Conservation (phyloP, 2,113 vertebrate species). For the Trochalopteron elliotii region DNA sequence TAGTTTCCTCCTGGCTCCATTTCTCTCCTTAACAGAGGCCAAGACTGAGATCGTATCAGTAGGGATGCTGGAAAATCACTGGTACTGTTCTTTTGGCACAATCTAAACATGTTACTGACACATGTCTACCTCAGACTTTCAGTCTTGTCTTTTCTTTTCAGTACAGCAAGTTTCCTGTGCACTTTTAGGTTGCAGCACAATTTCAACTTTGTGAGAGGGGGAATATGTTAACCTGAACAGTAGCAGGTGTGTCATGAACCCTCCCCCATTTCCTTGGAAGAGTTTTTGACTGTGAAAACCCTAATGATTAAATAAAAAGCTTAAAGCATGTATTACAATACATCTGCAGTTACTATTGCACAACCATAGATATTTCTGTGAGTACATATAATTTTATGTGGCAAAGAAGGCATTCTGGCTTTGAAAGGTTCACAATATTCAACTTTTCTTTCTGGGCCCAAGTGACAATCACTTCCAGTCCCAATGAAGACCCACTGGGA, state of each 20-base stretch:
- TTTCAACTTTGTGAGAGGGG: neutral
- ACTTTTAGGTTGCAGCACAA: neutral
- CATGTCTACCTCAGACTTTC: neutral
- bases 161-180: neutral
- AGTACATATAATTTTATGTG: neutral
- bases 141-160: neutral
- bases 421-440: neutral
- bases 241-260: neutral
- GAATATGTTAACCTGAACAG: neutral
- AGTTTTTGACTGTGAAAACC: neutral
- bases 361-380: neutral
- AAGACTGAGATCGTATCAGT: neutral
- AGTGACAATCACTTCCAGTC: neutral
- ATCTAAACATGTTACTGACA: neutral
- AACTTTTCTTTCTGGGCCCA: neutral
- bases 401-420: neutral
- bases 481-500: neutral
- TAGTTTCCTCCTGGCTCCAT: neutral
- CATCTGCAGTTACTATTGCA: neutral
- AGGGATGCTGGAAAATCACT: neutral
- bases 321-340: neutral
- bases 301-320: neutral
- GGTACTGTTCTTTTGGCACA: neutral
- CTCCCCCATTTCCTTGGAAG: neutral
- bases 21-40: neutral